Conservation (phyloP, 2,113 vertebrate species). For the Apus apus region DNA sequence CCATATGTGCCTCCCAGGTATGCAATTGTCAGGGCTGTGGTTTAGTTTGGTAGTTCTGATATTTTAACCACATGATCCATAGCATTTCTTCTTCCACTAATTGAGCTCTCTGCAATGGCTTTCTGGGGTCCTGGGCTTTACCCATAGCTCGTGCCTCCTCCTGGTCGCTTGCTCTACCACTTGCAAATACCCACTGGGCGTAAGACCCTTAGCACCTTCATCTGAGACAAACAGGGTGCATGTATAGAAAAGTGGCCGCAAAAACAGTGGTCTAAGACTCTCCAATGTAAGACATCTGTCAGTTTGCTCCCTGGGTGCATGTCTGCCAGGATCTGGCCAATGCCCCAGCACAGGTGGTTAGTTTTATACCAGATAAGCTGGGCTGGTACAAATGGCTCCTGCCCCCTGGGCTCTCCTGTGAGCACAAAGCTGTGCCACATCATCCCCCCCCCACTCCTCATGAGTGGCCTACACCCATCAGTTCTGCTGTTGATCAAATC, state of each 20-base stretch:
- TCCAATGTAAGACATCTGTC: not conserved
- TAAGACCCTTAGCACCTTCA: not conserved
- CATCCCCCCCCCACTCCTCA: not conserved
- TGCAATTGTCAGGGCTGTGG: not conserved
- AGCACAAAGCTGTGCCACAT: not conserved
- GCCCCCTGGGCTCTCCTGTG: not conserved
- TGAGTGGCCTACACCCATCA: not conserved
- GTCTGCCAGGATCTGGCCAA: not conserved
- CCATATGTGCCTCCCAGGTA: not conserved
- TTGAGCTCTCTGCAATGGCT: not conserved
- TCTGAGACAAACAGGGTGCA: not conserved
- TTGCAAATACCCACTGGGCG: not conserved
- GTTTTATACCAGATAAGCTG: not conserved
- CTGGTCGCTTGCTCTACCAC: not conserved
- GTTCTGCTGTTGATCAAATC: not conserved
- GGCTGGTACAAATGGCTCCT: not conserved
- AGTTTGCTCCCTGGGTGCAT: not conserved
- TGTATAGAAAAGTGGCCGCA: not conserved
- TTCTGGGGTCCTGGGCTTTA: not conserved
- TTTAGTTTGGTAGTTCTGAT: not conserved
- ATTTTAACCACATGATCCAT: not conserved
- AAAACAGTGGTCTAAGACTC: not conserved
- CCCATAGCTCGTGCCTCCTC: rapidly evolving
- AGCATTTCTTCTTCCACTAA: not conserved
- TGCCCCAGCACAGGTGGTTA: not conserved